Conservation (phyloP, 2,797 vertebrate genomes). For the Thunnus albacares region DNA sequence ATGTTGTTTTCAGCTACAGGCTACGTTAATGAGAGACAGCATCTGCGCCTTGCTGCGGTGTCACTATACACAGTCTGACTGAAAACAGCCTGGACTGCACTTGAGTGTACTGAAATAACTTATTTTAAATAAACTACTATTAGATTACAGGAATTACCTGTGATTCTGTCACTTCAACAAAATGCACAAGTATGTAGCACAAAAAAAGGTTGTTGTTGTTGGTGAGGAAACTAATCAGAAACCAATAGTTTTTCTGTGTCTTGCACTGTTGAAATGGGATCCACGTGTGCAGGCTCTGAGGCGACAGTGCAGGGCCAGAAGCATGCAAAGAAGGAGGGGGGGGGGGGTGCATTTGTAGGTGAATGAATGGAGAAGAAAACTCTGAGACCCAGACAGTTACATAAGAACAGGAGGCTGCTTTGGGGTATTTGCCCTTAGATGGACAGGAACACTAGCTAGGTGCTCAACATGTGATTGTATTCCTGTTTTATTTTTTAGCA, state of each 20-base stretch:
- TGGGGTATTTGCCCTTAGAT: conserved; percentile 19
- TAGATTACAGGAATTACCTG: not conserved
- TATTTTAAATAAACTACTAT: not conserved
- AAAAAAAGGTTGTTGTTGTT: not conserved
- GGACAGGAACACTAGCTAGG: conserved; percentile 16
- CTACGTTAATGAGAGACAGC: conserved; percentile 37
- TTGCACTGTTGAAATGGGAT: conserved; percentile 47
- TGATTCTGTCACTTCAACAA: not conserved
- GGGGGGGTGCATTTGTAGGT: conserved; percentile 40
- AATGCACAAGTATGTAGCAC: not conserved
- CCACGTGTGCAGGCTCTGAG: conserved; percentile 39
- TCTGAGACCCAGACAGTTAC: conserved; percentile 51
- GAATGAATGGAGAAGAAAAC: conserved; percentile 56
- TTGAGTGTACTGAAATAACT: conserved; percentile 4
- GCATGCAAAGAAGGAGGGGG: conserved; percentile 27
- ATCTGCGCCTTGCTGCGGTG: conserved; percentile 32
- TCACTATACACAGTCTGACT: conserved; percentile 28
- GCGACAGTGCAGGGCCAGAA: conserved; percentile 33
- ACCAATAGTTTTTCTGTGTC: not conserved
- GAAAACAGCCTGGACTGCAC: conserved; percentile 1
- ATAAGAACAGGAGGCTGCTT: conserved; percentile 54
- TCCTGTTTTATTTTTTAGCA: conserved; percentile 73
- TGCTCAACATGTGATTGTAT: conserved; percentile 48
- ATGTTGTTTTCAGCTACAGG: conserved; percentile 22
- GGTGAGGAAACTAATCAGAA: not conserved